phyloP scores from a whole-genome alignment of 2,888 invertebrate species.

The Ellobium chinense region DNA sequence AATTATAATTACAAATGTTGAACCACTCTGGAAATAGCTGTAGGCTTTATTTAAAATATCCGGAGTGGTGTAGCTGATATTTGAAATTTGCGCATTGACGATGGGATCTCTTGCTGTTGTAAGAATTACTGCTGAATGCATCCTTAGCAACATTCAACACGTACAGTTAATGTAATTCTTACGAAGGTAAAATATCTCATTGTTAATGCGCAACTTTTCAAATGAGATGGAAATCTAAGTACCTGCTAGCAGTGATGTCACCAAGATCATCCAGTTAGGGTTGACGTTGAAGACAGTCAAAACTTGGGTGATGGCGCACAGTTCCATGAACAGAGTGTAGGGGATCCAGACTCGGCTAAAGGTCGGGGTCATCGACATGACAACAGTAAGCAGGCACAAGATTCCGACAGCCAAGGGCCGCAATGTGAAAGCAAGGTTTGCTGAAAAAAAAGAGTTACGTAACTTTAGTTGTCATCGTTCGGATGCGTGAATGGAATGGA shows the following conservation, averaged over 20 bases:
- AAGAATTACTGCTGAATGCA: too few species aligned
- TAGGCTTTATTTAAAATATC: too few species aligned
- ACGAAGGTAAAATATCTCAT: too few species aligned
- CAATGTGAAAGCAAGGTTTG: slow-evolving; percentile 43
- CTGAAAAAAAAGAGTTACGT: slow-evolving; percentile 42
- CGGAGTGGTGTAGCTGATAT: too few species aligned
- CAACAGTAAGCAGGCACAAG: slow-evolving; percentile 55
- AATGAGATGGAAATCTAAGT: too few species aligned
- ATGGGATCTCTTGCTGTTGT: too few species aligned
- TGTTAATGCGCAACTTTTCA: too few species aligned
- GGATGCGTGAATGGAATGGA: background rate
- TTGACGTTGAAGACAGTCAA: slow-evolving; percentile 51
- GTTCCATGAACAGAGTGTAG: slow-evolving; percentile 55
- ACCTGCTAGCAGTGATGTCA: slow-evolving; percentile 58
- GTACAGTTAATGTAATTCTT: too few species aligned
- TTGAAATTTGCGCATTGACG: too few species aligned
- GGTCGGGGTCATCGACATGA: slow-evolving; percentile 53
- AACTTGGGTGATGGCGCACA: slow-evolving; percentile 55
- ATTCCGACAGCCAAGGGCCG: slow-evolving; percentile 52
- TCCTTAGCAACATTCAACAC: too few species aligned
- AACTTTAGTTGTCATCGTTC: background rate
- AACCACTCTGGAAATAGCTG: too few species aligned
- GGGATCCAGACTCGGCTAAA: slow-evolving; percentile 61
- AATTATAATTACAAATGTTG: too few species aligned
- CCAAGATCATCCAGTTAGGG: slow-evolving; percentile 56